phyloP scores from a whole-genome alignment of 1,140 invertebrate genomes.

The Drosophila erecta region DNA sequence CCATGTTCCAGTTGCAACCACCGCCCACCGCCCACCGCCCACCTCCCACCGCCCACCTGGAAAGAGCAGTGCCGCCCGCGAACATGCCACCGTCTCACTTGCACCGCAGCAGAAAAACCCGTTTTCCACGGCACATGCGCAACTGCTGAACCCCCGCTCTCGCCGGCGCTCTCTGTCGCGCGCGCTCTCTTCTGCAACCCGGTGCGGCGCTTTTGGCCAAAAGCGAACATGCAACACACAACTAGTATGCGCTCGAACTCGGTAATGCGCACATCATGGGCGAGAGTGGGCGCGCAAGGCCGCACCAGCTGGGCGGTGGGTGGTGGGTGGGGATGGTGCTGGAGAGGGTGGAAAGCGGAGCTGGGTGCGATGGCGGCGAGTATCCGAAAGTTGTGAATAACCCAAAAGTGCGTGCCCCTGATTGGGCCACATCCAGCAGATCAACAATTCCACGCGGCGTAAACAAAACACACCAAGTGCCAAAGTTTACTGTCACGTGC shows the following conservation, averaged over 20 bases:
- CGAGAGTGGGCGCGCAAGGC: slow-evolving; percentile 79
- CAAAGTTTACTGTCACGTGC: slow-evolving; percentile 39
- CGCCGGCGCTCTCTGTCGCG: slow-evolving; percentile 18
- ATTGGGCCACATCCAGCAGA: slow-evolving; percentile 11
- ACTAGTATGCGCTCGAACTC: slow-evolving; percentile 84
- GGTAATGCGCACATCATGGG: slow-evolving; percentile 78
- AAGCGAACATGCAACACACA: slow-evolving; percentile 70
- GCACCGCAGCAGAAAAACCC: slow-evolving; percentile 54
- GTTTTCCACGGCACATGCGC: slow-evolving; percentile 62
- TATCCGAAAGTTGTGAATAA: slow-evolving; percentile 26
- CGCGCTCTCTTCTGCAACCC: slow-evolving; percentile 21
- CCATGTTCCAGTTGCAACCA: slow-evolving; percentile 57
- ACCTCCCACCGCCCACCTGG: slow-evolving; percentile 47
- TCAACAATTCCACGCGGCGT: slow-evolving; percentile 14
- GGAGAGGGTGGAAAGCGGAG: background rate
- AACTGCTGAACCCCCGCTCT: slow-evolving; percentile 48
- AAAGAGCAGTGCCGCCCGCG: slow-evolving; percentile 55
- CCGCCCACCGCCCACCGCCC: slow-evolving; percentile 17
- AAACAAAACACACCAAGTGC: slow-evolving; percentile 23
- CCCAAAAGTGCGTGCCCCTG: slow-evolving; percentile 49
- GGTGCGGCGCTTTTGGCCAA: slow-evolving; percentile 40
- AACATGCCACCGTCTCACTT: slow-evolving; percentile 41
- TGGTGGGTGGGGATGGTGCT: slow-evolving; percentile 5
- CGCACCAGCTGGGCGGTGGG: slow-evolving; percentile 9
- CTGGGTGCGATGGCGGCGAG: background rate